A percentile compares a stretch with the other conserved stretches of the same genome.
phyloP scores from a whole-genome alignment of 2,888 invertebrate species.

The Drosophila aldrichi region DNA sequence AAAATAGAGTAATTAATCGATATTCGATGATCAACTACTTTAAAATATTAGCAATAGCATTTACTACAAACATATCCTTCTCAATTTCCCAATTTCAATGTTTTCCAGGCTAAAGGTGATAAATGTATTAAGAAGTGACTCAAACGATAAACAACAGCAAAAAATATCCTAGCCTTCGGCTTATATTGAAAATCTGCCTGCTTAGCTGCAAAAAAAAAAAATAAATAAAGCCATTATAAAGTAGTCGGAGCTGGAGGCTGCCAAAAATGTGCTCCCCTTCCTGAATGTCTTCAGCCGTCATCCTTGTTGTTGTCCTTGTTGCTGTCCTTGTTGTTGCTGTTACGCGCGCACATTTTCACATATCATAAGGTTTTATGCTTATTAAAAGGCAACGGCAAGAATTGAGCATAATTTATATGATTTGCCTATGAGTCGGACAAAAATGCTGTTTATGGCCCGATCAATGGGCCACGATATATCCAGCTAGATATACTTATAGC shows the following conservation, averaged over 20 bases:
- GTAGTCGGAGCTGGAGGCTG: slow-evolving; percentile 4
- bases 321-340: slow-evolving; percentile 55
- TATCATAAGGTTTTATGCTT: slow-evolving; percentile 85
- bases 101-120: not conserved
- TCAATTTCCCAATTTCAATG: no score
- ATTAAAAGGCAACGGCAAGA: slow-evolving; percentile 71
- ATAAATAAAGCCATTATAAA: slow-evolving; percentile 11
- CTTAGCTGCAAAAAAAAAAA: slow-evolving; percentile 4
- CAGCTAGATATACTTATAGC: slow-evolving; percentile 60
- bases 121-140: slow-evolving; percentile 1
- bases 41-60: rapidly evolving
- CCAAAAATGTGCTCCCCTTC: not conserved
- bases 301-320: slow-evolving; percentile 24
- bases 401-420: slow-evolving; percentile 80
- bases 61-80: no score
- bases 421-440: slow-evolving; percentile 76
- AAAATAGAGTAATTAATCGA: not conserved
- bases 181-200: not conserved
- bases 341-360: slow-evolving; percentile 84
- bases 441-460: slow-evolving; percentile 78
- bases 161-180: not conserved
- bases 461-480: slow-evolving; percentile 71
- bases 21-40: not conserved
- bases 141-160: not conserved
- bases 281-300: not conserved